Conservation (phyloP, 1,140 invertebrate species). For the Matsumurasca onukii region DNA sequence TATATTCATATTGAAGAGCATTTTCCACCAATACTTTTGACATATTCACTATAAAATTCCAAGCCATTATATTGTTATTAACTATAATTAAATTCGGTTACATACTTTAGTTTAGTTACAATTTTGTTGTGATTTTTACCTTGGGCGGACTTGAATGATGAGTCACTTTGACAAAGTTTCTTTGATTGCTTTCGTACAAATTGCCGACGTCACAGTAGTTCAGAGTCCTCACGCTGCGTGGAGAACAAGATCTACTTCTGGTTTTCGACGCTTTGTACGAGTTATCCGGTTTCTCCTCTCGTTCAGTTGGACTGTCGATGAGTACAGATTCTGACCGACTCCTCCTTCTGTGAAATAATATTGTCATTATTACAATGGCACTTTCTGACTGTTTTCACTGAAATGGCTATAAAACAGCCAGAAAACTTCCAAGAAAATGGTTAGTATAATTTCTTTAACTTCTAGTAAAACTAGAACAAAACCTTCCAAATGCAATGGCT, state of each 20-base stretch:
- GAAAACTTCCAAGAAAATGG: not conserved
- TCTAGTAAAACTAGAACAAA: too few species aligned
- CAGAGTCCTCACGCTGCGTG: not conserved
- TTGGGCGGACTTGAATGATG: slow-evolving; percentile 1
- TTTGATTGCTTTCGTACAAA: slow-evolving; percentile 13
- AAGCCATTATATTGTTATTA: too few species aligned
- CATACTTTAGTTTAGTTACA: too few species aligned
- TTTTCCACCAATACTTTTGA: too few species aligned
- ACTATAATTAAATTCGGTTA: too few species aligned
- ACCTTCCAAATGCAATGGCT: too few species aligned
- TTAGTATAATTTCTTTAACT: not conserved
- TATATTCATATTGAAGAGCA: too few species aligned
- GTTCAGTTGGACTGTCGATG: not conserved
- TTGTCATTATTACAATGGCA: not conserved
- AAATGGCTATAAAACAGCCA: not conserved
- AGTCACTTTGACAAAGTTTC: not conserved
- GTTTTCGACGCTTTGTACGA: not conserved
- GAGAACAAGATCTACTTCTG: slow-evolving; percentile 10
- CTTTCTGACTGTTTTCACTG: too few species aligned
- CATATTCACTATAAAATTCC: too few species aligned
- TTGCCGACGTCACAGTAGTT: slow-evolving; percentile 3
- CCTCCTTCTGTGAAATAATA: not conserved
- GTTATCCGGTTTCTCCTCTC: not conserved
- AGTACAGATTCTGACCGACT: not conserved
- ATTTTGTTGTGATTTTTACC: not conserved